Conservation (phyloP, 2,888 invertebrate genomes). For the Aphodius sticticus region DNA sequence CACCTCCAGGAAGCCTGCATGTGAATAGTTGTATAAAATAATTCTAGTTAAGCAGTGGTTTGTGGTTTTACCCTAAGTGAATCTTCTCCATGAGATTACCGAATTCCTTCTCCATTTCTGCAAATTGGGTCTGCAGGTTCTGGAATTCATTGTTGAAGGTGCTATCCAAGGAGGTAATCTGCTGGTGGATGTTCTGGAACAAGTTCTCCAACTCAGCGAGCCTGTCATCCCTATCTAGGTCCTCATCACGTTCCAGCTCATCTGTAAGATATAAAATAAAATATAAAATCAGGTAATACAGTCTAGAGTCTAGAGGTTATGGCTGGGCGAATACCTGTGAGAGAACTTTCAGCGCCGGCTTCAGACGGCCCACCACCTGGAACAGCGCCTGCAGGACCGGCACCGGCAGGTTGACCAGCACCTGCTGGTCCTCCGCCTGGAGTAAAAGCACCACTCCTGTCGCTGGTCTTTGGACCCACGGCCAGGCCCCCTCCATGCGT, state of each 20-base stretch:
- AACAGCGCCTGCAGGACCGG: neutral
- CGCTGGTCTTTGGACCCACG: too few relatives aligned
- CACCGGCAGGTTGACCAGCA: neutral
- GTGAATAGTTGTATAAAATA: neutral
- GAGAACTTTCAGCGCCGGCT: neutral
- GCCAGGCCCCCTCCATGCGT: neutral
- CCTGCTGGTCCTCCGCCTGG: neutral
- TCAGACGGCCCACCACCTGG: neutral
- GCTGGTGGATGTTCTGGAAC: slow-evolving; percentile 50
- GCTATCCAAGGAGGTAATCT: slow-evolving; percentile 53
- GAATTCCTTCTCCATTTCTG: slow-evolving; percentile 59
- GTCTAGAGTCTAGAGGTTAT: neutral
- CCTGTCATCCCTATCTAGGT: slow-evolving; percentile 15
- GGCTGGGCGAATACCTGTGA: neutral
- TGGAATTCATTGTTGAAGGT: slow-evolving; percentile 58
- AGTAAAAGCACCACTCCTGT: neutral
- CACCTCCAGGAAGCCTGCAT: slow-evolving; percentile 48
- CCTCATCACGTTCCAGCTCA: neutral
- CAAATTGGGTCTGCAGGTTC: slow-evolving; percentile 63
- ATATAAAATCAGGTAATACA: too few relatives aligned
- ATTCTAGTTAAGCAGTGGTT: neutral
- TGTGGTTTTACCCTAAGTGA: slow-evolving; percentile 42
- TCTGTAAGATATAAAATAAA: too few relatives aligned
- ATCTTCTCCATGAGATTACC: slow-evolving; percentile 51
- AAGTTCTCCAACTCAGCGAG: slow-evolving; percentile 41